phyloP scores from a whole-genome alignment of 2,888 invertebrate species.

The Pristionchus fissidentatus region DNA sequence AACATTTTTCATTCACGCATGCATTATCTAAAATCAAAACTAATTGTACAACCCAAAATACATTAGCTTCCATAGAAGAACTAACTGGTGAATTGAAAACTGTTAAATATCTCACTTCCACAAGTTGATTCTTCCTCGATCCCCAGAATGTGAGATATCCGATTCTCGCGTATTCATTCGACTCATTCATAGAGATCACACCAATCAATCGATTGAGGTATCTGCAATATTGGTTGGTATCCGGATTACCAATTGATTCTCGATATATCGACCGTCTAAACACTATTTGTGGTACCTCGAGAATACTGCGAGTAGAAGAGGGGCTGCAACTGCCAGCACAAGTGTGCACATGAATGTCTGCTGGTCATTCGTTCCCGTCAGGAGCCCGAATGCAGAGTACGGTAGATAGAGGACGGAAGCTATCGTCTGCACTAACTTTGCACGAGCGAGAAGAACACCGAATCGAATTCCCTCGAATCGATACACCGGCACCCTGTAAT shows the following conservation, averaged over 20 bases:
- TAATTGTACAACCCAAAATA: no score
- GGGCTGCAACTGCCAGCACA: constrained; percentile 58
- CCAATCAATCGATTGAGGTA: constrained; percentile 66
- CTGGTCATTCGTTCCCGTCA: constrained; percentile 30
- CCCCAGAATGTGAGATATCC: constrained; percentile 65
- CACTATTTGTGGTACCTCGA: constrained; percentile 53
- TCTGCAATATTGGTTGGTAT: constrained; percentile 49
- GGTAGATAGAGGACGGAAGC: constrained; percentile 61
- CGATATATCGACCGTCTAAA: no score
- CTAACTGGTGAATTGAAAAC: no score
- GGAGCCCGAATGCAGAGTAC: constrained; percentile 54
- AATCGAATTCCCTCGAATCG: constrained; percentile 62
- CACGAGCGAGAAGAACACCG: constrained; percentile 60
- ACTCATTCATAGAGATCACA: constrained; percentile 65
- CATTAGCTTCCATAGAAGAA: no score
- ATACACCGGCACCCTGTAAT: constrained; percentile 66
- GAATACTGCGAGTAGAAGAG: constrained; percentile 58
- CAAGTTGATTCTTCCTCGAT: constrained; percentile 55
- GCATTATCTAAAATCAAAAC: background rate
- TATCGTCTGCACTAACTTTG: constrained; percentile 64
- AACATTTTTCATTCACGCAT: background rate
- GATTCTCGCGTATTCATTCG: constrained; percentile 59
- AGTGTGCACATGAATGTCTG: constrained; percentile 38
- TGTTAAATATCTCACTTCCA: constrained; percentile 13
- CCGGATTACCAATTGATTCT: background rate